These are phyloP conservation scores for Desoria tigrina DNA, from an alignment of 2,888 invertebrate genomes.

Conservation along the genomic window DNA sequence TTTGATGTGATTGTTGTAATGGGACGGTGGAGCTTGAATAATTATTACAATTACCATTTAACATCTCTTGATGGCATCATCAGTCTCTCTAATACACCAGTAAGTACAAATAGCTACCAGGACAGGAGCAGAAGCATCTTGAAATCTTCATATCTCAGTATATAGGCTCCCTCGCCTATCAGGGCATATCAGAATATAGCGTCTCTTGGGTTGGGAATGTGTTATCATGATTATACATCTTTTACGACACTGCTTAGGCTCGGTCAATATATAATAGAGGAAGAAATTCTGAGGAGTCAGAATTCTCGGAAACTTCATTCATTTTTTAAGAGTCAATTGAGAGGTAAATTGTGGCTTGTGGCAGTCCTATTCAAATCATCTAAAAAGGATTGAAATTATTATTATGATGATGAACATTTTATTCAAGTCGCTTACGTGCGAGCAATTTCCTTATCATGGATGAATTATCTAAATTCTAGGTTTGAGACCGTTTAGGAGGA, in stretches of 20 bases:
- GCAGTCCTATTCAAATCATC: constrained; percentile 3
- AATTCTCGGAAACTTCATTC: constrained; percentile 21
- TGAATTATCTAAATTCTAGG: constrained; percentile 5
- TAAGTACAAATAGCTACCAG: background rate
- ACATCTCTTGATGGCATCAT: constrained; percentile 8
- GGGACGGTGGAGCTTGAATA: constrained; percentile 3
- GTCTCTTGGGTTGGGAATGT: too few relatives aligned
- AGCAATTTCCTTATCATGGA: constrained; percentile 12
- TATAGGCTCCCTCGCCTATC: too few relatives aligned
- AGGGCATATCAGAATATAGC: too few relatives aligned
- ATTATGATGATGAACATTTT: constrained; percentile 2
- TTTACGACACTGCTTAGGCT: background rate
- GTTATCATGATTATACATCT: too few relatives aligned
- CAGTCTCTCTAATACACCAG: background rate
- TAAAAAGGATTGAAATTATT: background rate
- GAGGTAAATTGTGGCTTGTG: constrained; percentile 18
- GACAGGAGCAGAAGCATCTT: background rate
- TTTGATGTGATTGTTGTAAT: too few relatives aligned
- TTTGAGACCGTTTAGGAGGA: constrained; percentile 7
- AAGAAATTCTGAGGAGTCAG: constrained; percentile 15
- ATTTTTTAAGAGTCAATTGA: constrained; percentile 21
- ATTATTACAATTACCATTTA: constrained; percentile 2
- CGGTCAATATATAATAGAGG: constrained; percentile 8
- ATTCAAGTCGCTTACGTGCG: background rate
- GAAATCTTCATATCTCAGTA: too few relatives aligned